phyloP scores from a whole-genome alignment of 2,113 vertebrate genomes.

The Cepphus grylle region DNA sequence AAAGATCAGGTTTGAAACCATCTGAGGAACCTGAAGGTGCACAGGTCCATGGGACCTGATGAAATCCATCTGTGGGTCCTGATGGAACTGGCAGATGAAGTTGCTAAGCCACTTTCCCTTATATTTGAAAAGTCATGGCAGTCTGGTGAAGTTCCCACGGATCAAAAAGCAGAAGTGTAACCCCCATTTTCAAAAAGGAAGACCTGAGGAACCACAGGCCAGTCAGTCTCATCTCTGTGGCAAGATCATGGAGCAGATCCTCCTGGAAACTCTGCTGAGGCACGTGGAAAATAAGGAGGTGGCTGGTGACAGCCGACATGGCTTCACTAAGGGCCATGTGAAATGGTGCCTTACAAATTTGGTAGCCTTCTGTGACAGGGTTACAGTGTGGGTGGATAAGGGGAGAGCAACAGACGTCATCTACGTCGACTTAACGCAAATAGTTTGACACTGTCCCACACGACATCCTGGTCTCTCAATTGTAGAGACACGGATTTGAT shows the following conservation, averaged over 20 bases:
- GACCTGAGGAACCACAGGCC: not conserved
- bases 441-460: not conserved
- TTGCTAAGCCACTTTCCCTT: not conserved
- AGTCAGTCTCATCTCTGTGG: not conserved
- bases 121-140: not conserved
- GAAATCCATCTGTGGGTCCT: not conserved
- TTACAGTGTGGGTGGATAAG: not conserved
- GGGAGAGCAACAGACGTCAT: not conserved
- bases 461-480: not conserved
- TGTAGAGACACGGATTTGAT: not conserved
- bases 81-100: not conserved
- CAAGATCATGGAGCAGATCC: not conserved
- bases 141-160: not conserved
- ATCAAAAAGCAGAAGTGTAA: not conserved
- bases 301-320: not conserved
- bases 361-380: not conserved
- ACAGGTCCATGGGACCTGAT: not conserved
- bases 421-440: not conserved
- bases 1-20: not conserved
- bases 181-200: not conserved
- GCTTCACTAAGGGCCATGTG: too few relatives aligned
- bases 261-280: not conserved
- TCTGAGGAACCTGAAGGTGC: not conserved
- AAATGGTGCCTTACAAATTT: not conserved
- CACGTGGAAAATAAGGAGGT: not conserved